Base-by-base conservation (phyloP, 2,888 invertebrate genomes). In the Acheta domesticus region DNA sequence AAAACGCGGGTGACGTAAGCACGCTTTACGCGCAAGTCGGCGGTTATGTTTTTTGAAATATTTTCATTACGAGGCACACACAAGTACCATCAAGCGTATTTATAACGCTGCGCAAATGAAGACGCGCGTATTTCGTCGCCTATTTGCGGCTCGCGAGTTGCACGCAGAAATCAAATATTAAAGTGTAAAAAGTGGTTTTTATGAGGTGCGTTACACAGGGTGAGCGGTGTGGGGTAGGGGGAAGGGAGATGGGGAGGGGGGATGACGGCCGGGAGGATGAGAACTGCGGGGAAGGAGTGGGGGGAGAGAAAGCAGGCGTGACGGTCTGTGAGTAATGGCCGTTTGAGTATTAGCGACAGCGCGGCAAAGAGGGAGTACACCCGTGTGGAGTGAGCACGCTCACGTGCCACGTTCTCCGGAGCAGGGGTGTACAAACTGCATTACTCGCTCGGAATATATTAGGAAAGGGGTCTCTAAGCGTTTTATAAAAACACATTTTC, bases 61-160 rank as follows among this genome's bases (percentile, higher is more conserved):
- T 62, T 62, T 62, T n/a, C 62, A 62, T 62, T 62, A 19, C 62
- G n/a, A 19, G 4, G 62, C 62, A 62, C n/a, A 62, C 62, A n/a
- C 62, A n/a, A 62, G 62, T 62, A 62, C 62, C 62, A 62, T 62
- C 62, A 62, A 62, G n/a, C 62, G 62, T 62, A n/a, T 62, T 62
- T 62, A 62, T 62, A 14, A n/a, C n/a, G 62, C 62, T 62, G 62
- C n/a, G 62, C n/a, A 62, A 62, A 62, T 62, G 62, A 62, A 62
- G 62, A 62, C 62, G n/a, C 62, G 62, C 62, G n/a, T 62, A 62
- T 62, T 62, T 62, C 62, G 16, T 62, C 62, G 62, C n/a, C 16
- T 62, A n/a, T 62, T 62, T 62, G 62, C n/a, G 62, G 62, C 8
- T 14, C 14, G 62, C n/a, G 62, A 5, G 14, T 14, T 62, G 62